Evolutionary conservation across 2,888 invertebrate species (phyloP).

Genomic region (Drosophila tanythrix): DNA sequence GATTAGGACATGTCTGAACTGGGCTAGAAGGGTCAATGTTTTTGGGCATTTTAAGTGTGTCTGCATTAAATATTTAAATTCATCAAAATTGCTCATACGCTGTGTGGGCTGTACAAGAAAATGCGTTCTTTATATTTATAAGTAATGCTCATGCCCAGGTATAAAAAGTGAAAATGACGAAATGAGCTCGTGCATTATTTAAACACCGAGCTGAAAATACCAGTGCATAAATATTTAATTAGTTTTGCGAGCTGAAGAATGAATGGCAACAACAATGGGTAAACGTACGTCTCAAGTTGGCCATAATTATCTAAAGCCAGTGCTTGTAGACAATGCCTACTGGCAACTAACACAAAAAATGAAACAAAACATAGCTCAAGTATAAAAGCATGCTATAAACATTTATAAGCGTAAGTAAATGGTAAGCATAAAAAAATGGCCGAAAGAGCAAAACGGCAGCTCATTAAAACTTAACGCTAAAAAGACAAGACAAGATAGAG

Average conservation of each 20-base stretch:
- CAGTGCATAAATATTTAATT: slow-evolving; percentile 70
- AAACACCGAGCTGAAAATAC: slow-evolving; percentile 36
- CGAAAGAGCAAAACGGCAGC: slow-evolving; percentile 50
- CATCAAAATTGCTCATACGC: slow-evolving; percentile 66
- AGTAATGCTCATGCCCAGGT: slow-evolving; percentile 28
- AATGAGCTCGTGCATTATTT: slow-evolving; percentile 47
- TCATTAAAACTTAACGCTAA: slow-evolving; percentile 55
- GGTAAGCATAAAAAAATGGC: slow-evolving; percentile 39
- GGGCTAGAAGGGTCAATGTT: slow-evolving; percentile 51
- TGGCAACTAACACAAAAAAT: slow-evolving; percentile 30
- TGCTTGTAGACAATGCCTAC: slow-evolving; percentile 55
- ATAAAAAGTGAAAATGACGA: slow-evolving; percentile 58
- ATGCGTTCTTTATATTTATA: slow-evolving; percentile 22
- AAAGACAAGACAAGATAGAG: slow-evolving; percentile 18
- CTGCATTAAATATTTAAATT: slow-evolving; percentile 60
- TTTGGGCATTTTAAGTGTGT: slow-evolving; percentile 17
- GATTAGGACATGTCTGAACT: slow-evolving; percentile 37
- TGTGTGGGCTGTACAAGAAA: slow-evolving; percentile 41
- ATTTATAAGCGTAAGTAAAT: slow-evolving; percentile 33
- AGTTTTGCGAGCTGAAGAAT: slow-evolving; percentile 42
- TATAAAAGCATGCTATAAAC: slow-evolving; percentile 13
- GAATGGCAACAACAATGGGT: slow-evolving; percentile 45
- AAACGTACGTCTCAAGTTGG: slow-evolving; percentile 30
- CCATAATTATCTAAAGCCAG: slow-evolving; percentile 57
- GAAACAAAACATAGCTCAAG: slow-evolving; percentile 35